These are phyloP conservation scores for Tipula unca DNA, from an alignment of 2,888 invertebrate genomes.

Conservation along the genomic window DNA sequence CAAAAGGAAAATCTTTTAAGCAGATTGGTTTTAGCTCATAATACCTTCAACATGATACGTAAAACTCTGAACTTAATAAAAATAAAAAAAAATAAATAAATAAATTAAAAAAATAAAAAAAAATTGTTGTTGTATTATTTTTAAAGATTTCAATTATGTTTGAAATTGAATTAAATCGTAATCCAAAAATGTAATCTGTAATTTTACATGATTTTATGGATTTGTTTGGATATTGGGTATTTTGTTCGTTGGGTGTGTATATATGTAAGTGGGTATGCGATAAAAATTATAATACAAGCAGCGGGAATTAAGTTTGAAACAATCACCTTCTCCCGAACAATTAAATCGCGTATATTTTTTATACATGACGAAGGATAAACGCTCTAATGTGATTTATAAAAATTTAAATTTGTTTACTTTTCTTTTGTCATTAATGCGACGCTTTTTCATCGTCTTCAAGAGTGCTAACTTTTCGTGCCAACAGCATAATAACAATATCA, in stretches of 20 bases:
- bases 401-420: background rate
- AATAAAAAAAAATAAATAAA: background rate
- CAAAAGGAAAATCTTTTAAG: background rate
- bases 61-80: background rate
- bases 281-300: background rate
- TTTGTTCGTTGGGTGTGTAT: background rate
- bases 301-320: background rate
- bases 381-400: background rate
- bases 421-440: background rate
- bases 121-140: background rate
- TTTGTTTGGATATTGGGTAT: background rate
- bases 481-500: background rate
- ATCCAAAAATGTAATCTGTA: background rate
- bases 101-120: no score
- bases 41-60: background rate
- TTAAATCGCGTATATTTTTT: background rate
- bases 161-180: constrained; percentile 1
- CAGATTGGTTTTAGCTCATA: constrained; percentile 8
- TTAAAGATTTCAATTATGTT: background rate
- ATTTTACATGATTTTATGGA: background rate
- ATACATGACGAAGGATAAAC: background rate
- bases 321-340: background rate
- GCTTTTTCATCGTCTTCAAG: background rate
- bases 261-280: background rate
- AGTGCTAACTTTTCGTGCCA: background rate